Conservation (phyloP, 2,113 vertebrate species). For the Peromyscus maniculatus region DNA sequence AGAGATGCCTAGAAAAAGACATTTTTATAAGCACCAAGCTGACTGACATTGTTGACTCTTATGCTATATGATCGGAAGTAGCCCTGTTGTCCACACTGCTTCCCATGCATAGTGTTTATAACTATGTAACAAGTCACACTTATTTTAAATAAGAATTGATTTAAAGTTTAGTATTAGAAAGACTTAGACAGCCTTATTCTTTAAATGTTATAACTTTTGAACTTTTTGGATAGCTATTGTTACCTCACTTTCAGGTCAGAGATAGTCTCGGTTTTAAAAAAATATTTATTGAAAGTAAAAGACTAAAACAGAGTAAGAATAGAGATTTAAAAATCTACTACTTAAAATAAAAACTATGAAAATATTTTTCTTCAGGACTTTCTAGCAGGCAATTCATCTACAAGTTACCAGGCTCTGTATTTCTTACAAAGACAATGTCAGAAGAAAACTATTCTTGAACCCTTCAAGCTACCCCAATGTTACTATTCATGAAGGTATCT, state of each 20-base stretch:
- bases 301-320: neutral
- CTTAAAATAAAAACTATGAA: neutral
- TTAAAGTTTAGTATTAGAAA: neutral
- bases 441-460: neutral
- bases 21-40: neutral
- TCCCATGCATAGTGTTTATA: neutral
- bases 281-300: neutral
- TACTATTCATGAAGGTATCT: neutral
- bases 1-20: neutral
- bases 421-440: neutral
- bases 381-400: neutral
- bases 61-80: neutral
- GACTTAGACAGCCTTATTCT: neutral
- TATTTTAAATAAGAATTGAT: neutral
- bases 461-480: fast-evolving
- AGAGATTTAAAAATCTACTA: neutral
- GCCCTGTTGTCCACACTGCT: neutral
- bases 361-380: neutral
- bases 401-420: neutral
- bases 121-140: neutral
- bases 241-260: neutral
- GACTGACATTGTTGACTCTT: neutral
- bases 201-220: neutral
- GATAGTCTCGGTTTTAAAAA: neutral
- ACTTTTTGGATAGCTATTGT: neutral